phyloP scores from a whole-genome alignment of 2,113 vertebrate genomes.

The Kobus ellipsiprymnus region DNA sequence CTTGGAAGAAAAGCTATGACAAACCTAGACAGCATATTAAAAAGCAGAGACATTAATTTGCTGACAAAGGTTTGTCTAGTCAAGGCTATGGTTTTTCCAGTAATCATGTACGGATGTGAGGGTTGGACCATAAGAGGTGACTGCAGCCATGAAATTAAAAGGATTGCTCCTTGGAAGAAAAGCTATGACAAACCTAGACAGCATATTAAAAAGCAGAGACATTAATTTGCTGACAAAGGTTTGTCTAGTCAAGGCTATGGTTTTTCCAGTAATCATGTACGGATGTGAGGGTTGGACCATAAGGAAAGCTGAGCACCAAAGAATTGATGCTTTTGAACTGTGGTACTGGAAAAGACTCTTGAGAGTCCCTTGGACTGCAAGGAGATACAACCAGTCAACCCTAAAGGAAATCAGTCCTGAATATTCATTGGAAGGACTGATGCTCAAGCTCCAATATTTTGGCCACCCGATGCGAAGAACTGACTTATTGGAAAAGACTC shows the following conservation, averaged over 20 bases:
- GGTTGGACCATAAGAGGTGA: too few relatives aligned
- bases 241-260: background rate
- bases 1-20: too few relatives aligned
- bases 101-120: too few relatives aligned
- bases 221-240: background rate
- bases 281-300: background rate
- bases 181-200: background rate
- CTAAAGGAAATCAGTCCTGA: background rate
- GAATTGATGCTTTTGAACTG: background rate
- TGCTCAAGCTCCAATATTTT: background rate
- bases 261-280: background rate
- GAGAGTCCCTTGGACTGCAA: background rate
- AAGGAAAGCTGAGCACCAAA: fast-evolving
- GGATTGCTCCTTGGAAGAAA: background rate
- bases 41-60: too few relatives aligned
- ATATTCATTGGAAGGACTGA: background rate
- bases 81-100: too few relatives aligned
- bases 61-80: too few relatives aligned
- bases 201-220: background rate
- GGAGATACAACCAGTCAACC: background rate
- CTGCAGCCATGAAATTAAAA: background rate
- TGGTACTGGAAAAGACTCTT: background rate
- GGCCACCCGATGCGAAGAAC: background rate
- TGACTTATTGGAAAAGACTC: background rate
- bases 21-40: too few relatives aligned